Conservation (phyloP, 2,888 invertebrate species). For the Caenorhabditis macrosperma region DNA sequence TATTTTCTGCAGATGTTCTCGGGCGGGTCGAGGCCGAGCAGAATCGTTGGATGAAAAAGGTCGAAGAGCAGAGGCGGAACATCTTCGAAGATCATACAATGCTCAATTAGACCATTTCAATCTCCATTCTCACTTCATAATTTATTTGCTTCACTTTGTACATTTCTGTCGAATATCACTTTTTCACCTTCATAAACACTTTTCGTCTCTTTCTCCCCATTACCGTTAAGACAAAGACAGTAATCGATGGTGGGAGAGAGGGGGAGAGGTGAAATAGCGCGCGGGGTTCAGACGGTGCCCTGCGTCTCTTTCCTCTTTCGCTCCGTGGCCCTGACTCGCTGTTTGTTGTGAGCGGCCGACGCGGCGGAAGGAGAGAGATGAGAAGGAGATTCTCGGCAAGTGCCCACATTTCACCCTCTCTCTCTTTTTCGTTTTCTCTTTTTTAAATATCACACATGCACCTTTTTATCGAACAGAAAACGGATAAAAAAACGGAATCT, state of each 20-base stretch:
- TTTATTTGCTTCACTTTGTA: slow-evolving; percentile 26
- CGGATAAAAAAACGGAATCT: not conserved
- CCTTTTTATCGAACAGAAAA: slow-evolving; percentile 7
- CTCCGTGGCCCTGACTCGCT: slow-evolving; percentile 29
- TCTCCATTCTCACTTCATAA: slow-evolving; percentile 6
- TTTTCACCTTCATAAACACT: slow-evolving; percentile 46
- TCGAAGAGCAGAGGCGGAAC: slow-evolving; percentile 92
- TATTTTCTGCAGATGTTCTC: slow-evolving; percentile 84
- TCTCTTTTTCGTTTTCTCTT: slow-evolving; percentile 23
- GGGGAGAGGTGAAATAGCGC: slow-evolving; percentile 22
- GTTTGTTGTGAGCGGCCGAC: slow-evolving; percentile 50
- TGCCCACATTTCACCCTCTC: slow-evolving; percentile 38
- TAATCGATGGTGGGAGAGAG: slow-evolving; percentile 23
- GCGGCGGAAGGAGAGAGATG: slow-evolving; percentile 28
- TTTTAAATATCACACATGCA: slow-evolving; percentile 21
- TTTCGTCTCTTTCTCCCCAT: slow-evolving; percentile 26
- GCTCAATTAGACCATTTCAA: slow-evolving; percentile 85
- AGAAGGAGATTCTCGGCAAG: slow-evolving; percentile 40
- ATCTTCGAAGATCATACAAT: slow-evolving; percentile 98
- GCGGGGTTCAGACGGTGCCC: slow-evolving; percentile 13
- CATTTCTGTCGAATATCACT: slow-evolving; percentile 37
- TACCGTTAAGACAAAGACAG: slow-evolving; percentile 46
- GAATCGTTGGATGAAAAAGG: slow-evolving; percentile 97
- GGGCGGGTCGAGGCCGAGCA: slow-evolving; percentile 96
- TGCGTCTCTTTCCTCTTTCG: slow-evolving; percentile 34